phyloP scores from a whole-genome alignment of 2,797 vertebrate species.

The Galago senegalensis region DNA sequence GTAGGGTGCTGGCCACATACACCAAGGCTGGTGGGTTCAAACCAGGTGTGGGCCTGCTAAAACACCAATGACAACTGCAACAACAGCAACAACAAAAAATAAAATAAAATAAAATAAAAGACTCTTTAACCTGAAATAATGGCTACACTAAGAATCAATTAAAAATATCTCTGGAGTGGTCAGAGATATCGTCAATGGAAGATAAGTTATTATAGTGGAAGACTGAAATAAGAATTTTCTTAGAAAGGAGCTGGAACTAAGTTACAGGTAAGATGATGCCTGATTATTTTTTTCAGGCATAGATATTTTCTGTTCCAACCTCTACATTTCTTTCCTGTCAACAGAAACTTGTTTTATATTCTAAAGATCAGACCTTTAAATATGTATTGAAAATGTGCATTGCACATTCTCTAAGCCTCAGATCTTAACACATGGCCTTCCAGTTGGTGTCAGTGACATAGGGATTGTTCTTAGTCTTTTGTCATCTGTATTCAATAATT shows the following conservation, averaged over 20 bases:
- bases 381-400: background rate
- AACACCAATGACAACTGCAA: too few relatives aligned
- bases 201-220: too few relatives aligned
- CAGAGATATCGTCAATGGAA: background rate
- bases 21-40: too few relatives aligned
- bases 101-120: background rate
- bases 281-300: background rate
- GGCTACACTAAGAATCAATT: background rate
- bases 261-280: background rate
- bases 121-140: background rate
- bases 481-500: background rate
- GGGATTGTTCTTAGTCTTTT: background rate
- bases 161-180: background rate
- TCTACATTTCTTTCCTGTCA: background rate
- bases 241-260: background rate
- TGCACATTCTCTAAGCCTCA: background rate
- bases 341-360: background rate
- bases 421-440: background rate
- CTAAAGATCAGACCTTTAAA: background rate
- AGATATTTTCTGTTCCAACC: background rate
- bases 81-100: too few relatives aligned
- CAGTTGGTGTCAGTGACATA: background rate
- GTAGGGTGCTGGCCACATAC: too few relatives aligned
- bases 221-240: background rate
- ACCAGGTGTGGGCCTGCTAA: too few relatives aligned